Evolutionary conservation across 1,140 invertebrate species (phyloP).

Genomic region (Grapholita molesta): DNA sequence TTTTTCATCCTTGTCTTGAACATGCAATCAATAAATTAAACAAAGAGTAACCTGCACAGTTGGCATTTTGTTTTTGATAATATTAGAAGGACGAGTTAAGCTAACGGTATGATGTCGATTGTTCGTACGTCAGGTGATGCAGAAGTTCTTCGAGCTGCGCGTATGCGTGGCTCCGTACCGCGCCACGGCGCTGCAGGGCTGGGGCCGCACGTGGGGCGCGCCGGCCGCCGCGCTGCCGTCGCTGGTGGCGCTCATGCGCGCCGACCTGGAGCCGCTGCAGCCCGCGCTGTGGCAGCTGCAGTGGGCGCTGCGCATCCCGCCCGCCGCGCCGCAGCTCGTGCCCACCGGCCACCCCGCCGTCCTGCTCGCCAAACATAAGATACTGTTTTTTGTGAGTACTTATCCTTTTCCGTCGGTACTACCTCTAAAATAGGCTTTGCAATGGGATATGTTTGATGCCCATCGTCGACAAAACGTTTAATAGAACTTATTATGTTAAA

Average conservation of each 20-base stretch:
- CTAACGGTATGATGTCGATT: background rate
- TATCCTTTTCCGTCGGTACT: background rate
- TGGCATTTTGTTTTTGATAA: too few relatives aligned
- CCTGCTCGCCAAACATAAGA: slow-evolving; percentile 89
- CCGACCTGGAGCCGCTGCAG: slow-evolving; percentile 58
- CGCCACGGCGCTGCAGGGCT: slow-evolving; percentile 90
- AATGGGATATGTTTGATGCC: too few relatives aligned
- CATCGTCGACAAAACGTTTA: too few relatives aligned
- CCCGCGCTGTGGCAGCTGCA: slow-evolving; percentile 88
- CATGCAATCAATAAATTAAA: too few relatives aligned
- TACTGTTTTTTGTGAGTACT: slow-evolving; percentile 92
- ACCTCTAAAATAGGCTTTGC: too few relatives aligned
- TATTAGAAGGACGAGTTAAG: too few relatives aligned
- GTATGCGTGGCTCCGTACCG: slow-evolving; percentile 93
- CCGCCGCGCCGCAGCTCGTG: slow-evolving; percentile 89
- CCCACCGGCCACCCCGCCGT: slow-evolving; percentile 91
- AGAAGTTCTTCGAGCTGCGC: slow-evolving; percentile 94
- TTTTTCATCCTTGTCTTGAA: too few relatives aligned
- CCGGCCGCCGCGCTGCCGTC: slow-evolving; percentile 93
- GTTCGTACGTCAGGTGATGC: slow-evolving; percentile 82
- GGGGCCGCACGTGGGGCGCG: slow-evolving; percentile 89
- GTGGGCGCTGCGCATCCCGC: slow-evolving; percentile 94
- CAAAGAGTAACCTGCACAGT: too few relatives aligned
- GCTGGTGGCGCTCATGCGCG: slow-evolving; percentile 82
- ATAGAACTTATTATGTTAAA: too few relatives aligned